Percentiles rank a stretch among this genome's conserved stretches.
phyloP scores from a whole-genome alignment of 2,113 vertebrate genomes.

The Indri indri region DNA sequence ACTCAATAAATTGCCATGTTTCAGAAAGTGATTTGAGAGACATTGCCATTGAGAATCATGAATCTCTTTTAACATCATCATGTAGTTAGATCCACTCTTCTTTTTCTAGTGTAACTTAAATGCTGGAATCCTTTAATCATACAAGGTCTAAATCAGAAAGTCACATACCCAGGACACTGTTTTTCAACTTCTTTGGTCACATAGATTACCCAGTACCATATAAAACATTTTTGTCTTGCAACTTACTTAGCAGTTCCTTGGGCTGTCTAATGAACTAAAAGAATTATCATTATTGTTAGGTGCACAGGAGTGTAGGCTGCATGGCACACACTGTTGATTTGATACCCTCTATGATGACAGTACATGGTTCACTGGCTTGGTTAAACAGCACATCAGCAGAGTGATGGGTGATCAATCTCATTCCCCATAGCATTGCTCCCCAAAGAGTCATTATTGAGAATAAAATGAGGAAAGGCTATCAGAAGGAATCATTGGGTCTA shows the following conservation, averaged over 20 bases:
- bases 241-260: slow-evolving; percentile 72
- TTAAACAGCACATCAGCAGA: slow-evolving; percentile 85
- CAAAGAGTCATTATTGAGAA: slow-evolving; percentile 82
- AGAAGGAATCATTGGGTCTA: slow-evolving; percentile 72
- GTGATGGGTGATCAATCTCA: slow-evolving; percentile 87
- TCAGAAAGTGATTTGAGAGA: background rate
- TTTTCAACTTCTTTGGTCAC: slow-evolving; percentile 36
- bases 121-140: background rate
- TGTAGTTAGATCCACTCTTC: background rate
- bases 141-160: background rate
- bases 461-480: slow-evolving; percentile 80
- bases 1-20: background rate
- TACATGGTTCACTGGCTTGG: slow-evolving; percentile 84
- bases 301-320: slow-evolving; percentile 71
- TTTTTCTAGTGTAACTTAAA: background rate
- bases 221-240: slow-evolving; percentile 46
- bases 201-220: background rate
- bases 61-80: background rate
- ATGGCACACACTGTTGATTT: slow-evolving; percentile 83
- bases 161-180: background rate
- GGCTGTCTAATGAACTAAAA: slow-evolving; percentile 79
- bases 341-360: slow-evolving; percentile 83
- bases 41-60: background rate
- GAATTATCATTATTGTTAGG: slow-evolving; percentile 78
- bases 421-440: slow-evolving; percentile 83